Conservation (phyloP, 2,113 vertebrate genomes). For the Sarotherodon lohbergeri region DNA sequence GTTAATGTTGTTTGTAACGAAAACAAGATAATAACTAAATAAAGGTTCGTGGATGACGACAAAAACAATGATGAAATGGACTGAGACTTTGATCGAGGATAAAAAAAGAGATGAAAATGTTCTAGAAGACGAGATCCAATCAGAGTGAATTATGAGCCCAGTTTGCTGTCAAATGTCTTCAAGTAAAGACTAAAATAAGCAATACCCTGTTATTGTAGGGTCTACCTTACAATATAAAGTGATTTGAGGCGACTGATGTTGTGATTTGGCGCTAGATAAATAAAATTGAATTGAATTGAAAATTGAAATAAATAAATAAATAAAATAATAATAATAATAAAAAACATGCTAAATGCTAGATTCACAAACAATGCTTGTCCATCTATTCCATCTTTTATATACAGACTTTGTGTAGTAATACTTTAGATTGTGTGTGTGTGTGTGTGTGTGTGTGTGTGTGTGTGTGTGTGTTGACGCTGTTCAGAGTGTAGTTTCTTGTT, state of each 20-base stretch:
- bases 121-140: background rate
- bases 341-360: background rate
- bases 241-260: fast-evolving
- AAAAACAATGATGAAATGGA: background rate
- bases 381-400: background rate
- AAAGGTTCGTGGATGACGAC: fast-evolving
- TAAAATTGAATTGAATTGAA: background rate
- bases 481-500: background rate
- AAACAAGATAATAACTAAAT: background rate
- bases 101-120: background rate
- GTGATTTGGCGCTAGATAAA: background rate
- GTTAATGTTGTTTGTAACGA: background rate
- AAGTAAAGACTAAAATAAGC: background rate
- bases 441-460: background rate
- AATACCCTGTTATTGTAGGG: background rate
- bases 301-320: background rate
- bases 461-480: background rate
- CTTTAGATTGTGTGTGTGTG: background rate
- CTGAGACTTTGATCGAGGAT: background rate
- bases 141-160: background rate
- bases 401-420: background rate
- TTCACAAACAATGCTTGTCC: background rate
- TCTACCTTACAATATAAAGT: background rate
- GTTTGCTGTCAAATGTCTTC: background rate
- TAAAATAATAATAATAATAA: background rate